Evolutionary conservation across 2,113 vertebrate genomes (phyloP), one percentile per base, ranked within the genome.

Genomic region (Falcunculus frontatus): DNA sequence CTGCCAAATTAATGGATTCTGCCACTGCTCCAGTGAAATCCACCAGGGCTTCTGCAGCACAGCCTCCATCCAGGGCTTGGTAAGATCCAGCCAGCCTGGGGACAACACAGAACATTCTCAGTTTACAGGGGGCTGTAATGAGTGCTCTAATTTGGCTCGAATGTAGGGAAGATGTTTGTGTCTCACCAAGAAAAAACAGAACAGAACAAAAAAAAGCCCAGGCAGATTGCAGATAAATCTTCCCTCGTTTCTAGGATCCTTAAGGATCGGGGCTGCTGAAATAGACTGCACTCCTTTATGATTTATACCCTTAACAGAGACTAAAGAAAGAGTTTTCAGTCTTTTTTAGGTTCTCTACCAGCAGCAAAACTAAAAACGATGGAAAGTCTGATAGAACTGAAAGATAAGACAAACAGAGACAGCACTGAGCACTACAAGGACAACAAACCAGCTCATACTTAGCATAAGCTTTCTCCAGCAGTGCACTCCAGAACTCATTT

Each of bases 391-490:
- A 62, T 0, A 64, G 55, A 73, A 10, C 1, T 63, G 30, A 74
- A 83, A 64, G 64, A 52, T 17, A 57, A 83, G 84, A 39, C 17
- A 67, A 53, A 17, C 12, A 93, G 37, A 27, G 57, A 59, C 35
- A 53, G 18, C 26, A 32, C 30, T 29, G 46, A 52, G 26, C 18
- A 23, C 41, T 30, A 37, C 68, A 63, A 86, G 52, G 46, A 52
- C 18, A 55, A 50, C 0, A 5, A 63, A 42, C 9, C 32, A 74
- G 73, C 63, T 94, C 98, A 56, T 96, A 99, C 99, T 99, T 99
- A 59, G 99, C 99, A 65, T 99, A 99, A 52, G 99, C 99, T 82
- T 99, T 99, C 97, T 99, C 99, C 96, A 99, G 55, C 37, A 99
- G 92, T 19, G 99, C 99, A 4, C 98, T 99, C 99, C 99, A 99